Conservation (phyloP, 2,888 invertebrate genomes). For the Sympetrum striolatum region DNA sequence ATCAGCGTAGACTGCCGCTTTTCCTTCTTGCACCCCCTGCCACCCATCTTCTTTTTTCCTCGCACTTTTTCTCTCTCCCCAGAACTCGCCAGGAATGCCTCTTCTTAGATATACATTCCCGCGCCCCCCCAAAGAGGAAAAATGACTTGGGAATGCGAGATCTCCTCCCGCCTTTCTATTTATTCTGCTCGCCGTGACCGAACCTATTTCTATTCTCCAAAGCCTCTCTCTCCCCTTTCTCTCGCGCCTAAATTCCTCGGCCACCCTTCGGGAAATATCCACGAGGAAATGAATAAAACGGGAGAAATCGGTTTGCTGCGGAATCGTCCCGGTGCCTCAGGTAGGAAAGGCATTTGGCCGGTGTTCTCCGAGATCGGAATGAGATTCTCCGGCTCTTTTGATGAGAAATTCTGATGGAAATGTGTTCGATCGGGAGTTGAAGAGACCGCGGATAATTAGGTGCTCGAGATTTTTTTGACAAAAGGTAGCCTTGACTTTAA, state of each 20-base stretch:
- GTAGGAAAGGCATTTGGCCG: not conserved
- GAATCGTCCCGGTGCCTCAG: not conserved
- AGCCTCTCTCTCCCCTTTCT: not conserved
- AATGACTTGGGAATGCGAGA: not conserved
- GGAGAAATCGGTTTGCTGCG: not conserved
- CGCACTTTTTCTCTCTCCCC: not conserved
- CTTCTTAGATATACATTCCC: not conserved
- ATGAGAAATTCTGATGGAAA: not conserved
- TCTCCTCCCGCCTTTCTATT: not conserved
- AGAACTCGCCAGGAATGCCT: not conserved
- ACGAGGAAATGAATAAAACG: not conserved
- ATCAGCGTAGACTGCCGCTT: slow-evolving; percentile 36
- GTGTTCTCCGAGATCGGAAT: not conserved
- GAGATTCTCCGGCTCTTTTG: not conserved
- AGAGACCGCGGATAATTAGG: not conserved
- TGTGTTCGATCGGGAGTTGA: not conserved
- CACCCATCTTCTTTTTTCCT: not conserved
- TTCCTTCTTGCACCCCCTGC: not conserved
- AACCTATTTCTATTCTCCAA: slow-evolving; percentile 16
- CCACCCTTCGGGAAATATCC: not conserved
- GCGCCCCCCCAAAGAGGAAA: not conserved
- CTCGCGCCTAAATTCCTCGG: not conserved
- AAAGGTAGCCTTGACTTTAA: no score
- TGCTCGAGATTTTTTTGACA: no score
- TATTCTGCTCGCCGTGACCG: not conserved